A percentile compares a stretch with the other conserved stretches of the same genome.
Conservation (phyloP, 1,140 invertebrate species). For the Hylaeus anthracinus region DNA sequence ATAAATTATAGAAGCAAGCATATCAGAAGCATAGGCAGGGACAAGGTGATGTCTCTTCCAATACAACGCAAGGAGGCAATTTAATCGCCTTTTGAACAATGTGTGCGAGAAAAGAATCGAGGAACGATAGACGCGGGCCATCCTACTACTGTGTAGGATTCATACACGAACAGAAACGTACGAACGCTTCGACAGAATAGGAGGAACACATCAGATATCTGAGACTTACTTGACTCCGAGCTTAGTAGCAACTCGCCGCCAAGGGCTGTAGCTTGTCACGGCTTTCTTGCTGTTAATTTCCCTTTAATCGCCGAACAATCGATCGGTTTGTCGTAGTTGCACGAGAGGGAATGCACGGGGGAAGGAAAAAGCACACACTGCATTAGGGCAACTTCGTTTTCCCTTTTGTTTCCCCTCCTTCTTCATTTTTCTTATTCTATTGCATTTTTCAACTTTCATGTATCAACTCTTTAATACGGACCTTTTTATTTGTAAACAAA, state of each 20-base stretch:
- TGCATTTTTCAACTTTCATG: constrained; percentile 22
- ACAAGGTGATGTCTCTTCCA: constrained; percentile 52
- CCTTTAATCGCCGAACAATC: constrained; percentile 77
- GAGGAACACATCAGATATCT: constrained; percentile 70
- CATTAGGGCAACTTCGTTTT: constrained; percentile 78
- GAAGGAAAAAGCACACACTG: constrained; percentile 80
- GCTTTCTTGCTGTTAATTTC: constrained; percentile 80
- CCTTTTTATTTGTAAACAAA: neutral
- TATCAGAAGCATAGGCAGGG: constrained; percentile 67
- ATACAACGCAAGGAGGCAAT: constrained; percentile 42
- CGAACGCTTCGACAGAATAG: constrained; percentile 67
- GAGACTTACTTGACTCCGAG: constrained; percentile 95
- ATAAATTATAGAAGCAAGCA: constrained; percentile 69
- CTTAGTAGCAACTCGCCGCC: constrained; percentile 94
- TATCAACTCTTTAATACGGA: constrained; percentile 1
- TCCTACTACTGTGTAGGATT: constrained; percentile 57
- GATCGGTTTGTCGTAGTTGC: constrained; percentile 74
- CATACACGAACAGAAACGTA: constrained; percentile 64
- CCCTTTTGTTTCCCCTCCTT: constrained; percentile 55
- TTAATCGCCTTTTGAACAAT: constrained; percentile 47
- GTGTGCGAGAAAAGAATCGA: constrained; percentile 64
- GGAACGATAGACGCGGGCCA: constrained; percentile 54
- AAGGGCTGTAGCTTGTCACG: constrained; percentile 89
- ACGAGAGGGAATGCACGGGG: constrained; percentile 78
- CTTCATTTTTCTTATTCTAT: constrained; percentile 50